Evolutionary conservation across 2,888 invertebrate genomes (phyloP), one percentile per base, ranked within the genome.

Genomic region (Nycteola revayana): DNA sequence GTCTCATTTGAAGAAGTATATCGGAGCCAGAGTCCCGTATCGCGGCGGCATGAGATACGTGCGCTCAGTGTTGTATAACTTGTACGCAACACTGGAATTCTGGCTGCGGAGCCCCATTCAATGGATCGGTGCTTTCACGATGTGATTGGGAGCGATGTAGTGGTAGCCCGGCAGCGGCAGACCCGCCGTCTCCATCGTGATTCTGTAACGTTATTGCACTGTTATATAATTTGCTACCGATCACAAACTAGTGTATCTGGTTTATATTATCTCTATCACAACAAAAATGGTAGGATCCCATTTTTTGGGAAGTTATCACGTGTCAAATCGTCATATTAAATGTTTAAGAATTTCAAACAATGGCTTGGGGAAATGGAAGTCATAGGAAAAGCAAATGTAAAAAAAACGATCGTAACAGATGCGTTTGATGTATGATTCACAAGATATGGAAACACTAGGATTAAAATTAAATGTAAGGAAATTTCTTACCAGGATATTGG

Each of bases 101-200:
- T 72, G 79, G 72, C 82, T 70, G 62, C 77, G 74, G 58, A 75
- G 76, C 80, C 71, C 77, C 79, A 76, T 81, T 90, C 94, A 96
- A 91, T 96, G 96, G 80, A 96, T 96, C 74, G 96, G 95, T 60
- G 96, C 94, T 90, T 96, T 96, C 73, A 96, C 95, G 83, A 96
- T 96, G 90, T 96, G 95, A 89, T 96, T 96, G 59, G 96, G 96
- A 61, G 96, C 94, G 88, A 96, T 94, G 91, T 96, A 96, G 87
- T 96, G 96, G 90, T 96, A 96, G 61, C 96, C 95, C 47, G 95
- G 94, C 90, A 96, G 93, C 69, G 96, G 95, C 89, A 96, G 91
- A 49, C 96, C 96, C 62, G 96, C 95, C 36, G 96, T 96, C 91
- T 97, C 96, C 95, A 96, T 95, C 43, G 96, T 95, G 94, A 97